phyloP scores from a whole-genome alignment of 2,888 invertebrate species.

The Melanophora roralis region DNA sequence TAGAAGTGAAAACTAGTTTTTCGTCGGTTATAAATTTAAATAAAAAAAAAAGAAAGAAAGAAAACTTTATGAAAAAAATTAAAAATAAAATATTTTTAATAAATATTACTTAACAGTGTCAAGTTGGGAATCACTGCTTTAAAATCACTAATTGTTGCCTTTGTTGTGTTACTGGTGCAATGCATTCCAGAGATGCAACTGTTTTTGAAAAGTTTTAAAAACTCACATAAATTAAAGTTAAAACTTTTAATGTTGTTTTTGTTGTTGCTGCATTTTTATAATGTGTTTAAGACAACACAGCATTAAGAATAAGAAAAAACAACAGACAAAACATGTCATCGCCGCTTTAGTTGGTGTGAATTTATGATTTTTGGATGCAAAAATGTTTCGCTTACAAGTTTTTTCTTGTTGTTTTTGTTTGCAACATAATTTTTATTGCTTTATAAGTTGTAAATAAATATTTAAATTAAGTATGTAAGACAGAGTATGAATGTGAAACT shows the following conservation, averaged over 20 bases:
- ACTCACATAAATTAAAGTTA: slow-evolving; percentile 59
- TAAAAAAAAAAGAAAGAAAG: too few species aligned
- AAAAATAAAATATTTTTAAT: too few species aligned
- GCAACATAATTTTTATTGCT: slow-evolving; percentile 48
- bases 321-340: slow-evolving; percentile 6
- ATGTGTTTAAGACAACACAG: slow-evolving; percentile 42
- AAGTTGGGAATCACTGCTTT: background rate
- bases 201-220: slow-evolving; percentile 44
- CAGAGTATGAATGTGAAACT: slow-evolving; percentile 30
- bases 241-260: slow-evolving; percentile 41
- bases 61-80: too few species aligned
- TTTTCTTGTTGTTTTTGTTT: slow-evolving; percentile 31
- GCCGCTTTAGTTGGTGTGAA: slow-evolving; percentile 13
- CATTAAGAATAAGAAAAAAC: background rate
- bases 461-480: slow-evolving; percentile 20
- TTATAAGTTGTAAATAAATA: slow-evolving; percentile 21
- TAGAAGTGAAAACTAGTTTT: too few species aligned
- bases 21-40: too few species aligned
- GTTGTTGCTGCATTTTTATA: slow-evolving; percentile 38
- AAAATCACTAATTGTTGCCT: background rate
- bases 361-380: background rate
- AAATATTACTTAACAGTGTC: too few species aligned
- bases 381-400: background rate
- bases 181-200: slow-evolving; percentile 26
- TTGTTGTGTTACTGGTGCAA: slow-evolving; percentile 29